Evolutionary conservation across 1,140 invertebrate genomes (phyloP), one percentile per base, ranked within the genome.

Genomic region (Trichonephila inaurata): DNA sequence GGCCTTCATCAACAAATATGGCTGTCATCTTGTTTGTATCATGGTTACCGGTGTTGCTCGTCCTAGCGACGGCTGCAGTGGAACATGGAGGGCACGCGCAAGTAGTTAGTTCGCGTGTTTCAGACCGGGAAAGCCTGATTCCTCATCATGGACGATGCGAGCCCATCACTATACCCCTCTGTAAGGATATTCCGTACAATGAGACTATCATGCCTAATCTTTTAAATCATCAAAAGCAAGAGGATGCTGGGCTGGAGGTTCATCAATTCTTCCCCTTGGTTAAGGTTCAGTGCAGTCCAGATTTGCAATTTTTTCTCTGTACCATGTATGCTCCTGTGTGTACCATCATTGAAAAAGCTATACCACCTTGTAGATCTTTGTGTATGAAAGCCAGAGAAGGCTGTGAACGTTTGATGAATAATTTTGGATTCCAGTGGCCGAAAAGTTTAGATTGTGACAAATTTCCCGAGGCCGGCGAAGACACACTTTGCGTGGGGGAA

Each of bases 151-250:
- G 94, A 18, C 82, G 92, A 82, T 91, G 86, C 94, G 86, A 94
- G 95, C 97, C 97, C 3, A 99, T 99, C 94, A 98, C 97, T 7
- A 98, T 99, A 93, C 97, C 97, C 18, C 97, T 99, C 95, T 99
- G 99, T 96, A 97, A 97, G 96, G 97, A 99, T 95, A 98, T 99
- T 90, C 97, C 97, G 61, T 99, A 99, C 96, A 99, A 99, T 96
- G 97, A 97, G 96, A 99, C 99, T 0, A 99, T 99, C 92, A 98
- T 99, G 97, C 99, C 99, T 6, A 99, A 99, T 96, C 95, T 99
- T 61, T 96, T 99, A 94, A 97, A 98, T 89, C 99, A 99, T 95
- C 97, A 97, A 88, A 99, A 98, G 95, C 99, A 99, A 96, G 98
- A 99, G 95, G 99, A 99, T 95, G 99, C 99, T 28, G 98, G 98